Conservation (phyloP, 1,140 invertebrate species). For the Drosophila elegans region DNA sequence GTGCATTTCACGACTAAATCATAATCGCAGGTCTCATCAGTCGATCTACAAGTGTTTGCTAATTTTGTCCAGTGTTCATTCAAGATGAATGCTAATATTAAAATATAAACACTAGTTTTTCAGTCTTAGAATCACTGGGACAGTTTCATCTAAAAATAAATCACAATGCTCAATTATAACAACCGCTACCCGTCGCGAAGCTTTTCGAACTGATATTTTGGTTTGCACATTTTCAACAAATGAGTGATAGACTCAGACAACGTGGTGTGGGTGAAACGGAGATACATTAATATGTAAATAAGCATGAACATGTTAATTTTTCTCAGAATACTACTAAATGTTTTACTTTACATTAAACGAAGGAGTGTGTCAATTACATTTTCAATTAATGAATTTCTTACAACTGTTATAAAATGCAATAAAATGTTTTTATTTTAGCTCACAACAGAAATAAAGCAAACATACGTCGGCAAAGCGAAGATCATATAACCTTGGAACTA, state of each 20-base stretch:
- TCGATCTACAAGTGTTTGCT: background rate
- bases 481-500: too few relatives aligned
- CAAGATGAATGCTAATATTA: slow-evolving; percentile 1
- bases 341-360: background rate
- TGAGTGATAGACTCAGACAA: slow-evolving; percentile 18
- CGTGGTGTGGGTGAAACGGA: background rate
- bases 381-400: background rate
- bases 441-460: background rate
- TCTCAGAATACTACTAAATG: slow-evolving; percentile 12
- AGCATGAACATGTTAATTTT: slow-evolving; percentile 17
- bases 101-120: slow-evolving; percentile 1
- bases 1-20: background rate
- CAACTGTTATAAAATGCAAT: background rate
- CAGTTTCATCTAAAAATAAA: slow-evolving; percentile 29
- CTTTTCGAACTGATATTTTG: slow-evolving; percentile 54
- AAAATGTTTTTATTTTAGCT: slow-evolving; percentile 8
- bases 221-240: slow-evolving; percentile 28
- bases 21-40: slow-evolving; percentile 6
- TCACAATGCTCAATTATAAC: slow-evolving; percentile 14
- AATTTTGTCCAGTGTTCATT: background rate
- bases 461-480: too few relatives aligned
- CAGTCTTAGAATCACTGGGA: background rate
- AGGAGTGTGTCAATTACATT: too few relatives aligned
- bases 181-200: slow-evolving; percentile 37
- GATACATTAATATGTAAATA: background rate